These are phyloP conservation scores for Merops nubicus DNA, from an alignment of 2,113 vertebrate species.

Conservation along the genomic window DNA sequence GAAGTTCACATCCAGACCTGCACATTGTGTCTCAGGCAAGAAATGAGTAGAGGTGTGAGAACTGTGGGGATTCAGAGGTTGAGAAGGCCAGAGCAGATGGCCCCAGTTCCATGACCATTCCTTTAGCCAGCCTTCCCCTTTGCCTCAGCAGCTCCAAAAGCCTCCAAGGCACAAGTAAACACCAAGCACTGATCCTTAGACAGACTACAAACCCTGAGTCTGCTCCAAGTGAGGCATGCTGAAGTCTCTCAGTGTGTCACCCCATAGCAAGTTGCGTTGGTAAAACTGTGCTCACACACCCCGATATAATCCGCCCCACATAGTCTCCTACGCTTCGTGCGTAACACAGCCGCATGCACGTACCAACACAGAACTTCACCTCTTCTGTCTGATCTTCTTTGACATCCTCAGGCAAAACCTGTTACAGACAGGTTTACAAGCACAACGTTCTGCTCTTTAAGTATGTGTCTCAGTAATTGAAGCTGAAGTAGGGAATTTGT, in stretches of 20 bases:
- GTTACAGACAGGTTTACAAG: neutral
- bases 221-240: neutral
- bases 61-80: neutral
- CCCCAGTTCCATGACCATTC: neutral
- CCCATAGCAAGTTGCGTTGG: neutral
- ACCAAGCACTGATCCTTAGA: accelerated
- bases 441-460: neutral
- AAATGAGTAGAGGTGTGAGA: neutral
- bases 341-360: accelerated
- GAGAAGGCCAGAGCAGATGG: neutral
- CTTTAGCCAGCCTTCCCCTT: neutral
- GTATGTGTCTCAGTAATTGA: neutral
- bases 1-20: neutral
- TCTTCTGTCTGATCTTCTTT: neutral
- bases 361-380: neutral
- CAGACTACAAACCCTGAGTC: neutral
- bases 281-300: neutral
- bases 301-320: too few species aligned
- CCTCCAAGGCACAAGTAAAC: neutral
- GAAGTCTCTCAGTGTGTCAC: neutral
- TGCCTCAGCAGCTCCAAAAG: neutral
- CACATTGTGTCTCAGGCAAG: neutral
- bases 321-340: neutral
- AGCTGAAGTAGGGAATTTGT: neutral
- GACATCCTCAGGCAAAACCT: neutral